Evolutionary conservation across 2,797 vertebrate species (phyloP).

Genomic region (Enteromius treurensis): DNA sequence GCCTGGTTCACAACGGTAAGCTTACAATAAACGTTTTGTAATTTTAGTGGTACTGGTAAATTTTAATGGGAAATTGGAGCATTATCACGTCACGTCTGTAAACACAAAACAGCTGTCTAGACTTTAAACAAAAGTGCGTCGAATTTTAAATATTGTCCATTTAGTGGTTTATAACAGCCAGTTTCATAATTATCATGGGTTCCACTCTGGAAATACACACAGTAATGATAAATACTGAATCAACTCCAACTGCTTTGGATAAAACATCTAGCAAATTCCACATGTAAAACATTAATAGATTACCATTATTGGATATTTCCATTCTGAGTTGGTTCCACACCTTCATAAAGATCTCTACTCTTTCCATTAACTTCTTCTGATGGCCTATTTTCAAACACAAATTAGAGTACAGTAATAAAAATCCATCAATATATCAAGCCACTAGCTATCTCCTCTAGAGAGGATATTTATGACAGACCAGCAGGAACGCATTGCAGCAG

Average conservation of each 20-base stretch:
- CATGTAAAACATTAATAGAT: slow-evolving; percentile 40
- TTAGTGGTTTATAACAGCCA: background rate
- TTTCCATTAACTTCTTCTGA: slow-evolving; percentile 69
- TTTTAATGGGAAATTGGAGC: too few relatives aligned
- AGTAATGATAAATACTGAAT: background rate
- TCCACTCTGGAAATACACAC: background rate
- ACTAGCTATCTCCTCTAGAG: background rate
- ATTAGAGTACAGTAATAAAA: background rate
- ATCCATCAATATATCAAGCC: background rate
- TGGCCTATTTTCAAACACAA: slow-evolving; percentile 59
- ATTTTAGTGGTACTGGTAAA: too few relatives aligned
- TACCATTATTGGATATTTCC: slow-evolving; percentile 72
- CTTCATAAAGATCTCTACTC: slow-evolving; percentile 69
- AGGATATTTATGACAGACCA: slow-evolving; percentile 61
- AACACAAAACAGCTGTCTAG: too few relatives aligned
- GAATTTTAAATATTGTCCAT: background rate
- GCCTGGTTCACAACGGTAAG: too few relatives aligned
- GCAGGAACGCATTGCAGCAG: slow-evolving; percentile 69
- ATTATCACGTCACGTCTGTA: too few relatives aligned
- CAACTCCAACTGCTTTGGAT: background rate
- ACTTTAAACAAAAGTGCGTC: background rate
- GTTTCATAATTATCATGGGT: background rate
- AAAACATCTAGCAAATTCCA: background rate
- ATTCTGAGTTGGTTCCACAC: slow-evolving; percentile 76
- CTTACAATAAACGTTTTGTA: too few relatives aligned